phyloP scores from a whole-genome alignment of 2,888 invertebrate species.

The Heliconius hortense region DNA sequence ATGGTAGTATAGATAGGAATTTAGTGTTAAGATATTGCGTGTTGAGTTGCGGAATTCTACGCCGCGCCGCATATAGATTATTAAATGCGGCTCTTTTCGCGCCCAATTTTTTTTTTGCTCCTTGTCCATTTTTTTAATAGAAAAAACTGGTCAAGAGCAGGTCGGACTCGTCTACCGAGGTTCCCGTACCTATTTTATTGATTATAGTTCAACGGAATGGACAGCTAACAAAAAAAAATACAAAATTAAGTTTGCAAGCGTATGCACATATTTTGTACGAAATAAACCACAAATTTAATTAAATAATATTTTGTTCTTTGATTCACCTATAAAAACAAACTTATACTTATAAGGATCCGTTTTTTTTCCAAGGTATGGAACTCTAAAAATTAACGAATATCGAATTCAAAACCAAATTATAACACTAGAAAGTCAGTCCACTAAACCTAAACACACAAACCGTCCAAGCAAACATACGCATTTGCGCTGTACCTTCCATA shows the following conservation, averaged over 20 bases:
- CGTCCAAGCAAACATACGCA: slow-evolving; percentile 20
- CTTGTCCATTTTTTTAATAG: background rate
- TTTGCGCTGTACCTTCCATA: slow-evolving; percentile 6
- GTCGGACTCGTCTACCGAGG: background rate
- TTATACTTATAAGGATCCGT: too few relatives aligned
- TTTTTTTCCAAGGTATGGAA: background rate
- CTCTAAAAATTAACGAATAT: background rate
- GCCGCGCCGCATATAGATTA: too few relatives aligned
- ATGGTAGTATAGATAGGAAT: too few relatives aligned
- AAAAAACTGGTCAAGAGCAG: background rate
- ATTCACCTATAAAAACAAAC: too few relatives aligned
- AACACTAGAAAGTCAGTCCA: background rate
- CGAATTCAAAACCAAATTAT: background rate
- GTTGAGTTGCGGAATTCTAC: too few relatives aligned
- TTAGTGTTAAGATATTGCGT: too few relatives aligned
- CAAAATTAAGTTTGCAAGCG: background rate
- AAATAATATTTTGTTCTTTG: too few relatives aligned
- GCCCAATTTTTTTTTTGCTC: background rate
- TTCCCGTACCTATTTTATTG: too few relatives aligned
- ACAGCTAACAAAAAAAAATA: too few relatives aligned
- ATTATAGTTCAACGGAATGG: too few relatives aligned
- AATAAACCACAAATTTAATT: background rate
- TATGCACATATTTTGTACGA: background rate
- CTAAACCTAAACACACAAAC: background rate
- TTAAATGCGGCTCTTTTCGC: too few relatives aligned